Conservation (phyloP, 2,888 invertebrate species). For the Ypsolopha scabrella region DNA sequence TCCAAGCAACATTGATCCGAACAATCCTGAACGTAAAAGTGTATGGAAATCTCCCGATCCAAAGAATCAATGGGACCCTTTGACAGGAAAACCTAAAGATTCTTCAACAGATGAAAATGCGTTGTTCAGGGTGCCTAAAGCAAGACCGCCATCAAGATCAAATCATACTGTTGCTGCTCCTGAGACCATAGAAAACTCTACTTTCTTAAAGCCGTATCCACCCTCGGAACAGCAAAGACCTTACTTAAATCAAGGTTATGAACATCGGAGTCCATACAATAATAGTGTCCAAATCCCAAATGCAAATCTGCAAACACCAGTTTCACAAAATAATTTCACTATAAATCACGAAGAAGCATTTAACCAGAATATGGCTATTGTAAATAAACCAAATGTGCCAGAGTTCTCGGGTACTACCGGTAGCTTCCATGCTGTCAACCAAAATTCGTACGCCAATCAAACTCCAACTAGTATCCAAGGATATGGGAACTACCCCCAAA, state of each 20-base stretch:
- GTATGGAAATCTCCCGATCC: conserved; percentile 63
- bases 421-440: conserved; percentile 52
- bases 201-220: conserved; percentile 74
- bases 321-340: conserved; percentile 44
- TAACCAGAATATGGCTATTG: conserved; percentile 30
- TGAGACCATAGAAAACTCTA: conserved; percentile 59
- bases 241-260: conserved; percentile 48
- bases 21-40: conserved; percentile 33
- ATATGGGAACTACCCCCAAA: conserved; percentile 61
- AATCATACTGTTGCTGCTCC: conserved; percentile 60
- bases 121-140: conserved; percentile 74
- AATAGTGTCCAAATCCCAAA: conserved; percentile 31
- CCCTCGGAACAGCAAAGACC: conserved; percentile 53
- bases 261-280: conserved; percentile 56
- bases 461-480: conserved; percentile 38
- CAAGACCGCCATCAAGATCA: conserved; percentile 73
- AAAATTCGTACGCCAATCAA: conserved; percentile 49
- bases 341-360: conserved; percentile 47
- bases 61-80: conserved; percentile 48
- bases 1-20: conserved; percentile 34
- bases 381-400: conserved; percentile 32
- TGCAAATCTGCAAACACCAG: conserved; percentile 28
- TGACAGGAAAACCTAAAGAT: conserved; percentile 41
- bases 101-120: conserved; percentile 52
- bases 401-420: conserved; percentile 52